Percentiles rank a stretch among this genome's conserved stretches.
These are phyloP conservation scores for Galendromus occidentalis DNA, from an alignment of 1,140 invertebrate species.

Conservation along the genomic window DNA sequence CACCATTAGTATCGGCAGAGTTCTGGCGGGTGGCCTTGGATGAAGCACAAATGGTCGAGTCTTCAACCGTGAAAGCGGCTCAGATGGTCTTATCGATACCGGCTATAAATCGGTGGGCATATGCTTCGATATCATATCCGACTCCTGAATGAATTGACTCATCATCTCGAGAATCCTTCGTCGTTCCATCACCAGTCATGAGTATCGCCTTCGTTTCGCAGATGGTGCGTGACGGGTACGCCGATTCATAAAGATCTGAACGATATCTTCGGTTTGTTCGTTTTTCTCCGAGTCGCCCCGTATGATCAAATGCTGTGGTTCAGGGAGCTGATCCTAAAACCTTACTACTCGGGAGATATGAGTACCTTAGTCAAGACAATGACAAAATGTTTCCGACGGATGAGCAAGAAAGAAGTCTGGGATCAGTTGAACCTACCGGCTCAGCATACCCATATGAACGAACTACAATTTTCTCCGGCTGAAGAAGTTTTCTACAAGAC, in stretches of 20 bases:
- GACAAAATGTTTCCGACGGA: conserved; percentile 46
- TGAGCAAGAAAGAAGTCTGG: conserved; percentile 41
- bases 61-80: conserved; percentile 35
- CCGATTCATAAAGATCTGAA: conserved; percentile 42
- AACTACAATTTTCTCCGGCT: conserved; percentile 37
- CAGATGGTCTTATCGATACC: conserved; percentile 40
- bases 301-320: conserved; percentile 36
- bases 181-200: not conserved
- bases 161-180: not conserved
- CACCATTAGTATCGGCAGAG: conserved; percentile 42
- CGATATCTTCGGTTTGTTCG: conserved; percentile 46
- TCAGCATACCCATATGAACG: conserved; percentile 31
- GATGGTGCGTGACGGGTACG: conserved; percentile 59
- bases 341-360: conserved; percentile 32
- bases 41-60: conserved; percentile 63
- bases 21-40: conserved; percentile 62
- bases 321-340: conserved; percentile 35
- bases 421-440: conserved; percentile 34
- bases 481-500: conserved; percentile 39
- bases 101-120: conserved; percentile 30
- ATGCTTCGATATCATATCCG: not conserved
- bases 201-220: conserved; percentile 16
- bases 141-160: not conserved
- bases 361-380: conserved; percentile 35
- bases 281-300: conserved; percentile 43